Evolutionary conservation across 2,113 vertebrate genomes (phyloP), one percentile per base, ranked within the genome.

Genomic region (Tupaia chinensis): DNA sequence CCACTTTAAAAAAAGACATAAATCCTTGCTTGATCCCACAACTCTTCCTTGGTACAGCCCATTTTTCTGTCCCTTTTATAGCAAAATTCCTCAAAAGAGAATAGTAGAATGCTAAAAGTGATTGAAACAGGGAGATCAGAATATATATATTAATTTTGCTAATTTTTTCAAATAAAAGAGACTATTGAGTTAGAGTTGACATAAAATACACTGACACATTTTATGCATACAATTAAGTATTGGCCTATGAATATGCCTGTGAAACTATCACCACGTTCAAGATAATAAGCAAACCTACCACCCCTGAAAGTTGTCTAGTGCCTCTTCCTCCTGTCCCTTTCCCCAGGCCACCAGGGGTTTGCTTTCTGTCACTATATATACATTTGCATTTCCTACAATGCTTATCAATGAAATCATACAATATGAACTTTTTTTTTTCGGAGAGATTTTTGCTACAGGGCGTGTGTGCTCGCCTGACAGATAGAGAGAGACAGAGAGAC

Each of bases 71-170:
- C 58, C 25, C 12, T 29, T n/a, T 77, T 63, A 66, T 3, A 77
- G 25, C 23, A 54, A 70, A 85, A 91, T 32, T 89, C n/a, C 9
- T 86, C 56, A 53, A 78, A 82, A 74, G 34, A 91, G 22, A 95
- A 92, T 2, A 94, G 56, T 9, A 61, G n/a, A 86, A 93, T 44
- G 27, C 20, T 85, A 13, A 72, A 69, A 73, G 80, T 63, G 9
- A 85, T 1, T 44, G 65, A 70, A 73, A 53, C 20, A 54, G 44
- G 29, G 1, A 16, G 7, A 61, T 20, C 15, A 17, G 54, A 86
- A 29, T 70, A 72, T 32, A 10, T 32, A 32, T 44, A 56, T 32
- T 61, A 56, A 60, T 74, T 60, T 87, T 70, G 32, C 56, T 76
- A 54, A 14, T 17, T 90, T 68, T 93, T 78, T 78, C 15, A 65